phyloP scores from a whole-genome alignment of 1,140 invertebrate species.

The Temnothorax curvispinosus region DNA sequence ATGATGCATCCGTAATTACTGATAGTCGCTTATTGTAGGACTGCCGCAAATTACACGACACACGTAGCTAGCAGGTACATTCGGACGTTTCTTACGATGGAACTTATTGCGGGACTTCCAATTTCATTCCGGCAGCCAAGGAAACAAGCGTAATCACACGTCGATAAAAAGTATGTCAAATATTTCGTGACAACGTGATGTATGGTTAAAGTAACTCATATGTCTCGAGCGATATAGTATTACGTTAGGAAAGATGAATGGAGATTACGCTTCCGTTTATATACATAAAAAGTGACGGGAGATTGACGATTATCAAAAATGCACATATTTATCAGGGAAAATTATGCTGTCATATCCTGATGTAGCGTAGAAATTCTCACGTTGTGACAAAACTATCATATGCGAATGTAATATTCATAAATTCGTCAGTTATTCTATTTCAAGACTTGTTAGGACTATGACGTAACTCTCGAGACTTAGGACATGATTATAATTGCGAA shows the following conservation, averaged over 20 bases:
- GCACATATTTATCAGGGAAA: not conserved
- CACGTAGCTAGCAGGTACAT: not conserved
- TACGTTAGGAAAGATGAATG: not conserved
- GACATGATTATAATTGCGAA: not conserved
- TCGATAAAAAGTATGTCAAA: not conserved
- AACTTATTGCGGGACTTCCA: not conserved
- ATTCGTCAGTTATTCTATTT: not conserved
- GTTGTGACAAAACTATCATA: not conserved
- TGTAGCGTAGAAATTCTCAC: not conserved
- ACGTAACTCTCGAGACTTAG: too few species aligned
- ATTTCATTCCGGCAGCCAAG: not conserved
- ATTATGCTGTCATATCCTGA: not conserved
- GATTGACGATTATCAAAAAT: constrained; percentile 11
- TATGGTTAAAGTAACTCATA: not conserved
- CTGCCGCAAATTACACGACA: constrained; percentile 20
- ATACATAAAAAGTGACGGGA: not conserved
- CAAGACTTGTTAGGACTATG: not conserved
- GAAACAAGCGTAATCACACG: constrained; percentile 22
- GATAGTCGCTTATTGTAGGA: constrained; percentile 32
- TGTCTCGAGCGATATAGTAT: not conserved
- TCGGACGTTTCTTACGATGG: not conserved
- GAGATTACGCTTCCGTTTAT: not conserved
- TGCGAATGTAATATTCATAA: not conserved
- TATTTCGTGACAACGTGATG: not conserved
- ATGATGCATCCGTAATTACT: constrained; percentile 40